Percentiles rank a stretch among this genome's conserved stretches.
phyloP scores from a whole-genome alignment of 2,797 vertebrate species.

The Pseudochromis fuscus region DNA sequence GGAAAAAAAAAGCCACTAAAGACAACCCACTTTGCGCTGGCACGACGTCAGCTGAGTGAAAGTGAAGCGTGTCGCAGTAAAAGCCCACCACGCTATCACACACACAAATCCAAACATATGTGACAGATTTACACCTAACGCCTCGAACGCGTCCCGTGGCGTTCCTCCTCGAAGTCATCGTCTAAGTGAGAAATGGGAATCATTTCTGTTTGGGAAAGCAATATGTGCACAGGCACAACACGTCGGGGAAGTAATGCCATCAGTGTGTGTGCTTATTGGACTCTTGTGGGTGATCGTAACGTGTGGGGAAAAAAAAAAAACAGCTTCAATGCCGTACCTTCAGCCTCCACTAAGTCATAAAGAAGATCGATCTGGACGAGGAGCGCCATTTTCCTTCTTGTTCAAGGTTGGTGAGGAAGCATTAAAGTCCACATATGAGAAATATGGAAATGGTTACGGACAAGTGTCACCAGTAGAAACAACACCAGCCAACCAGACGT shows the following conservation, averaged over 20 bases:
- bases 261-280: constrained; percentile 64
- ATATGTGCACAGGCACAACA: constrained; percentile 57
- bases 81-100: constrained; percentile 22
- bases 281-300: constrained; percentile 75
- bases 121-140: constrained; percentile 48
- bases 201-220: constrained; percentile 62
- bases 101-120: constrained; percentile 54
- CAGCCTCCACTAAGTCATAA: constrained; percentile 63
- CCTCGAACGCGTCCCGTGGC: constrained; percentile 11
- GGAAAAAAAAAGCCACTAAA: constrained; percentile 38
- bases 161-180: constrained; percentile 19
- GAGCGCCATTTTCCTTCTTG: constrained; percentile 38
- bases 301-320: constrained; percentile 36
- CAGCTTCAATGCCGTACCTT: constrained; percentile 39
- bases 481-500: too few species aligned
- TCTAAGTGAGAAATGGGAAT: constrained; percentile 61
- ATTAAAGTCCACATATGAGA: constrained; percentile 26
- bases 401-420: constrained; percentile 62
- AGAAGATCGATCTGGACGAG: constrained; percentile 71
- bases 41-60: constrained; percentile 14
- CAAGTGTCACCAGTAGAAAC: too few species aligned
- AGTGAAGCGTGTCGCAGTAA: constrained; percentile 17
- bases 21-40: constrained; percentile 32
- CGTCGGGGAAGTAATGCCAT: constrained; percentile 47
- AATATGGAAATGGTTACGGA: constrained; percentile 19